Evolutionary conservation across 2,113 vertebrate genomes (phyloP).

Genomic region (Cephalopterus ornatus): DNA sequence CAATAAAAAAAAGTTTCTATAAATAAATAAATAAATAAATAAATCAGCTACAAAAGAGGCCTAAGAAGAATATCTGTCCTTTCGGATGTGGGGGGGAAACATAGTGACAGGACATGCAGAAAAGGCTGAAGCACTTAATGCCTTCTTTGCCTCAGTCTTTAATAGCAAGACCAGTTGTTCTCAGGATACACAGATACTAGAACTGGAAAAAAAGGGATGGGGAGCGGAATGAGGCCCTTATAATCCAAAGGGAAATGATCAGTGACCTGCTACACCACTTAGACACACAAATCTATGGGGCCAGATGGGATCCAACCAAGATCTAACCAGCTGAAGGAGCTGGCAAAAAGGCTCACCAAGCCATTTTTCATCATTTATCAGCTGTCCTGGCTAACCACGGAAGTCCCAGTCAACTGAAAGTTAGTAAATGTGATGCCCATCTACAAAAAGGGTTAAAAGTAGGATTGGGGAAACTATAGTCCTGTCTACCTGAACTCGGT

Average conservation of each 20-base stretch:
- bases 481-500: not conserved
- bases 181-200: not conserved
- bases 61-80: not conserved
- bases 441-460: not conserved
- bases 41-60: not conserved
- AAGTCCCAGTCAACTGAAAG: not conserved
- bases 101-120: not conserved
- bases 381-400: too few relatives aligned
- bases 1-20: not conserved
- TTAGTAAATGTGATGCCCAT: not conserved
- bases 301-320: not conserved
- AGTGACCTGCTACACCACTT: not conserved
- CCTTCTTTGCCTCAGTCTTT: not conserved
- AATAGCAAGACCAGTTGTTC: not conserved
- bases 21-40: too few relatives aligned
- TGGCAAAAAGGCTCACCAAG: not conserved
- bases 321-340: too few relatives aligned
- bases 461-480: not conserved
- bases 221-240: not conserved
- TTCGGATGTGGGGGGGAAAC: not conserved
- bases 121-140: not conserved
- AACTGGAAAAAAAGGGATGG: not conserved
- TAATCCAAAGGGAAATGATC: not conserved
- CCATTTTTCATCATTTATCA: not conserved
- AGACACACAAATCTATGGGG: not conserved